Base-by-base conservation (phyloP, 2,797 vertebrate genomes). In the Pyrocephalus nanus region DNA sequence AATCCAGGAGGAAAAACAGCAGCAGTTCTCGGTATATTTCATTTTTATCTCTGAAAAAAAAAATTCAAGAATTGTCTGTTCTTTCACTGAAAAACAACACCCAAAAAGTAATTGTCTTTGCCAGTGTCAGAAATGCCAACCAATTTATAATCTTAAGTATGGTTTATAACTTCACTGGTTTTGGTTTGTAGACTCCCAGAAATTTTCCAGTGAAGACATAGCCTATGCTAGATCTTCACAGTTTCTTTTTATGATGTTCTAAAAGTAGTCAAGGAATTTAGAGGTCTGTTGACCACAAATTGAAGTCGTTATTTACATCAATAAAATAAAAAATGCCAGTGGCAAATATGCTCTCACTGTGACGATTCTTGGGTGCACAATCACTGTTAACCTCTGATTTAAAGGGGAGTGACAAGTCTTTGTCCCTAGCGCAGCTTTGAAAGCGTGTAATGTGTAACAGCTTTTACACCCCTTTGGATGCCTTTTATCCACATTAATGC, bases 21-120 rank as follows among this genome's bases (percentile, higher is more conserved):
- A 85, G 32, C 77, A 91, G 67, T 92, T 27, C n/a, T 11, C 74
- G 17, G 40, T 88, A 66, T 15, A 8, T 76, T 81, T 92, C 78
- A 77, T 27, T 95, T 96, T 95, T 73, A 82, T 85, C 57, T 83
- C 74, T 76, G 90, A 96, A 85, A 74, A 96, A 65, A 93, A 87
- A 75, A 88, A 6, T 20, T 10, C 18, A 47, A 43, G 23, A 79
- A 22, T 66, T 91, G 72, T 76, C 43, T 90, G 43, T 77, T 29
- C 30, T 34, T 91, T 73, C 25, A 13, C 48, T 86, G 42, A 19
- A 64, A 72, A 76, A 66, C 54, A 6, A 8, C 15, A 21, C 26
- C 30, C 34, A 20, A 72, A 60, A 72, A 65, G 30, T 74, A 16
- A 17, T 80, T 65, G 61, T 58, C 60, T 85, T 57, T 65, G 12